Base-by-base conservation (phyloP, 30 jellyfish, hydroid and myxozoan genomes). In the Hydractinia echinata region DNA sequence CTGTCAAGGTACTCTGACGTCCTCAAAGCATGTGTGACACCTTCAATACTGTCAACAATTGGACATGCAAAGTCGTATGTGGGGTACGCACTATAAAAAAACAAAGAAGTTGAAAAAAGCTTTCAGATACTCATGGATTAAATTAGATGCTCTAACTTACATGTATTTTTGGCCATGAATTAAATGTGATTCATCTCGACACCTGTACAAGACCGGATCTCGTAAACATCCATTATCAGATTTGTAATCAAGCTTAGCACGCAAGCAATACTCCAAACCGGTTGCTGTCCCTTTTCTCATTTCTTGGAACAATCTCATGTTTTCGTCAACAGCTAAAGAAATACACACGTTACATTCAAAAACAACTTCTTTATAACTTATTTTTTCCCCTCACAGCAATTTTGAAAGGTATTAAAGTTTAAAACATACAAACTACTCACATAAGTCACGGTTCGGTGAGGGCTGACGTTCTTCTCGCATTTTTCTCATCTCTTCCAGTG, bases 31-130 rank as follows among this genome's bases (percentile, higher is more conserved):
- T 94, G 99, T 67, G 99, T 94, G 69, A 94, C 99, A 16, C 96
- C 97, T 83, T 94, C 99, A 53, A 94, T 77, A 66, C 97, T 88
- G 84, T 94, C 99, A 14, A 94, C 99, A 55, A 94, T 88, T 51
- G 99, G 99, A 77, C 99, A 94, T 8, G 99, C 99, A 79, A 94
- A 87, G 73, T 94, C 99, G 60, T 94, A 94, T 51, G 99, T 94
- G 16, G 99, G 99, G 77, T 94, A 94, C 14, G 82, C 97, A 78
- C 98, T 92, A 52, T n/a, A 81, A 88, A 21, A n/a, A 72, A 74
- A 71, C 15, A 51, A 20, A 72, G 18, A 44, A 10, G 30, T 20
- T 67, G 51, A 21, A 15, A 67, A 58, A 58, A 30, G 44, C 44
- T 30, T 30, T 30, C 44, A 30, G 44, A 30, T 30, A 1, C 44